Base-by-base conservation (phyloP, 2,888 invertebrate genomes). In the Antheraea assamensis region DNA sequence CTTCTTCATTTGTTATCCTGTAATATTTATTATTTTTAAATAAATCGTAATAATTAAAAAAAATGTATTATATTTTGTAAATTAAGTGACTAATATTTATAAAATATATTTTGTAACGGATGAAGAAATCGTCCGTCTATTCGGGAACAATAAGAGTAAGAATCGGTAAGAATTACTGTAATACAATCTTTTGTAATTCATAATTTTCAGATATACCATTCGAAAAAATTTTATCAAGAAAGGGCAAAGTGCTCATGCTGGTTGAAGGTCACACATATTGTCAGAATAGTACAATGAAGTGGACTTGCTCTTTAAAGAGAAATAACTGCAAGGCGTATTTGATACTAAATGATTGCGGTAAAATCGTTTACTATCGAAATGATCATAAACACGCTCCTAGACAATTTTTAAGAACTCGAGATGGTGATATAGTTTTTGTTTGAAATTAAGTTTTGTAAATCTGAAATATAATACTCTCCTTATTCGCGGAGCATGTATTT, bases 301-400 rank as follows among this genome's bases (percentile, higher is more conserved):
- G 71, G 71, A 17, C 8, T 21, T 71, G 71, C 31, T 71, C 71
- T n/a, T 17, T 71, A 30, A 49, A 31, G 21, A 52, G 15, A 3
- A 71, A 71, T 31, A 71, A 71, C 5, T 71, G 71, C 31, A 71
- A 52, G 19, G 71, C 71, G 47, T n/a, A 21, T 21, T 31, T 71
- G 21, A 71, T 21, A n/a, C 10, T 55, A 8, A 21, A 71, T 21
- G 15, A 27, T 15, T 27, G 4, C 8, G 71, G 71, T 3, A 71
- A 49, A 30, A 71, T 71, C 30, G 7, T 31, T 21, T 55, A 42
- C 19, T 30, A 55, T 30, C 30, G 31, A 2, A 71, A 71, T 42
- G 10, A 71, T 4, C 71, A 71, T 55, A 52, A 7, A n/a, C 71
- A 71, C 30, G 21, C 30, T 8, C 71, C 52, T 3, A 71, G 71